Evolutionary conservation across 1,140 invertebrate genomes (phyloP), one percentile per base, ranked within the genome.

Genomic region (Stegodyphus dumicola): DNA sequence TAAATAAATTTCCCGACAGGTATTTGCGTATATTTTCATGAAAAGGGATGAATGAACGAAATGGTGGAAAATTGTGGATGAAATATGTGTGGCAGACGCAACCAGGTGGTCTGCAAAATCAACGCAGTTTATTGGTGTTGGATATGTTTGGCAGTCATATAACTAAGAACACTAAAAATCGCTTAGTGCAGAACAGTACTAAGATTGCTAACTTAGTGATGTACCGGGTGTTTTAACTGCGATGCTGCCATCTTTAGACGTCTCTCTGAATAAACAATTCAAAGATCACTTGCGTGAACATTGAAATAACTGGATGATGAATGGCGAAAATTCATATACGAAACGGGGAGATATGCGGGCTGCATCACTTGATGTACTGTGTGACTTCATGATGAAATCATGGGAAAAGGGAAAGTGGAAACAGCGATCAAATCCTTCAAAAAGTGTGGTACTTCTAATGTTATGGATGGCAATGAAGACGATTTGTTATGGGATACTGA

Each of bases 401-500:
- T 56, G 54, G 56, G 5, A 60, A 60, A 60, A 60, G 56, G 2
- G 15, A 69, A 69, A 69, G 18, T 69, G 15, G 2, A 69, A n/a
- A 69, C 66, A 17, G 66, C 6, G 7, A 33, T 69, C 9, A 69
- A 69, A 69, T 69, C 66, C 7, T 69, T 69, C 17, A 69, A 69
- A 33, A 69, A 69, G 18, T 69, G 66, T 69, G 66, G 66, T 1
- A 69, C 1, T 69, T 69, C 66, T n/a, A 69, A 69, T 69, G 66
- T n/a, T 17, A 17, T 33, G 66, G 66, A 69, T 69, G 66, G 17
- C 18, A 6, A 2, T 17, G 66, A 69, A 5, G 66, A 69, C 66
- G 17, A 69, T 69, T 15, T n/a, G 15, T 33, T 2, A 69, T 69
- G 66, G 56, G 56, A 60, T 9, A 2, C 56, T 60, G 5, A 60